These are phyloP conservation scores for Dryobota labecula DNA, from an alignment of 2,888 invertebrate genomes.

Conservation along the genomic window DNA sequence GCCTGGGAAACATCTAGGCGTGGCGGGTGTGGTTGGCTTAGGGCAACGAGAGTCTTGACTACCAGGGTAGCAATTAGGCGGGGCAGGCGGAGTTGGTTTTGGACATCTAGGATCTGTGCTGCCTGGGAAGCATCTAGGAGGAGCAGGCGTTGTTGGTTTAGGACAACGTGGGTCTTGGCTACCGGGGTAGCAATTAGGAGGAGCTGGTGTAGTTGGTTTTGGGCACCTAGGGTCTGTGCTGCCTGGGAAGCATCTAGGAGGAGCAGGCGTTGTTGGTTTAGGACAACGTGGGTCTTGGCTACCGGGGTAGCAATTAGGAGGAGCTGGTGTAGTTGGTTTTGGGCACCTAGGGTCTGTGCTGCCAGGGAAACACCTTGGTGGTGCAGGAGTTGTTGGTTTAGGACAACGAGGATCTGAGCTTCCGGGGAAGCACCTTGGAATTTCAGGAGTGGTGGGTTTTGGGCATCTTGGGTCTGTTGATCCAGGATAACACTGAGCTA, in stretches of 20 bases:
- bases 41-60: neutral
- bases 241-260: constrained; percentile 17
- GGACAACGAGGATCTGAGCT: constrained; percentile 65
- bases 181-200: neutral
- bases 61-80: neutral
- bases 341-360: too few relatives aligned
- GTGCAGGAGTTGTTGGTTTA: too few relatives aligned
- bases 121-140: neutral
- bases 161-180: neutral
- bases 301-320: constrained; percentile 72
- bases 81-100: constrained; percentile 50
- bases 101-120: constrained; percentile 62
- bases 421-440: constrained; percentile 72
- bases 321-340: constrained; percentile 59
- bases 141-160: constrained; percentile 44
- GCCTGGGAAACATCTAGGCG: constrained; percentile 73
- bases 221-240: constrained; percentile 14
- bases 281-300: constrained; percentile 72
- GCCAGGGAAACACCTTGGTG: too few relatives aligned
- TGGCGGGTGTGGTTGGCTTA: constrained; percentile 61
- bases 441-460: constrained; percentile 42
- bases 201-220: neutral
- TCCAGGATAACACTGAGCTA: too few relatives aligned
- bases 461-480: constrained; percentile 65
- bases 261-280: constrained; percentile 61